These are phyloP conservation scores for Rhizomys pruinosus DNA, from an alignment of 2,113 vertebrate species.

Conservation along the genomic window DNA sequence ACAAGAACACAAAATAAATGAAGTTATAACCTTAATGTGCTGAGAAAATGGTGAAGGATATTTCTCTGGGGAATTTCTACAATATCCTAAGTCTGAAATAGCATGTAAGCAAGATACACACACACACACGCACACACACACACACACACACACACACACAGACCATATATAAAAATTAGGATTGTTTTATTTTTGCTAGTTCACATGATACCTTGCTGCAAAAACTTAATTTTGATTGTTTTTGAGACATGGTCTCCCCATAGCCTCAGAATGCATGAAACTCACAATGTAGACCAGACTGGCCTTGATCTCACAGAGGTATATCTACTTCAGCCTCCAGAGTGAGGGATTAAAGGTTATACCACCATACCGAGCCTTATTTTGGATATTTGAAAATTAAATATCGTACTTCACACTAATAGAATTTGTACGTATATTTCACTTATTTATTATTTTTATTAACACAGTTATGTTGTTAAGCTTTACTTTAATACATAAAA, in stretches of 20 bases:
- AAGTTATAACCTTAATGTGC: background rate
- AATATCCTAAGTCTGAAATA: background rate
- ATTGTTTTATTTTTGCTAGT: slow-evolving; percentile 20
- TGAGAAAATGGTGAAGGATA: slow-evolving; percentile 6
- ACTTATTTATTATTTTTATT: background rate
- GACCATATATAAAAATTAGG: background rate
- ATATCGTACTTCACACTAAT: background rate
- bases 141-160: background rate
- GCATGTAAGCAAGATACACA: background rate
- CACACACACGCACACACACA: background rate
- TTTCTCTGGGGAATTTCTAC: background rate
- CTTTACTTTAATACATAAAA: background rate
- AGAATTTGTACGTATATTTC: background rate
- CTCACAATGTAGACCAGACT: no score
- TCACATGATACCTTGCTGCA: background rate
- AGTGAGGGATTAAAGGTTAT: no score
- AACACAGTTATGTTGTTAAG: background rate
- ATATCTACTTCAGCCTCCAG: no score
- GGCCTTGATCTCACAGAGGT: no score
- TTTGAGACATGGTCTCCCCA: no score
- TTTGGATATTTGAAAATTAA: background rate
- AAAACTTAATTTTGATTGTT: no score
- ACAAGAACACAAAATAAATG: background rate
- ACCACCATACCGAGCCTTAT: no score
- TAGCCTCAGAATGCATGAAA: no score